Base-by-base conservation (phyloP, 1,140 invertebrate genomes). In the Agrypnia vestita region DNA sequence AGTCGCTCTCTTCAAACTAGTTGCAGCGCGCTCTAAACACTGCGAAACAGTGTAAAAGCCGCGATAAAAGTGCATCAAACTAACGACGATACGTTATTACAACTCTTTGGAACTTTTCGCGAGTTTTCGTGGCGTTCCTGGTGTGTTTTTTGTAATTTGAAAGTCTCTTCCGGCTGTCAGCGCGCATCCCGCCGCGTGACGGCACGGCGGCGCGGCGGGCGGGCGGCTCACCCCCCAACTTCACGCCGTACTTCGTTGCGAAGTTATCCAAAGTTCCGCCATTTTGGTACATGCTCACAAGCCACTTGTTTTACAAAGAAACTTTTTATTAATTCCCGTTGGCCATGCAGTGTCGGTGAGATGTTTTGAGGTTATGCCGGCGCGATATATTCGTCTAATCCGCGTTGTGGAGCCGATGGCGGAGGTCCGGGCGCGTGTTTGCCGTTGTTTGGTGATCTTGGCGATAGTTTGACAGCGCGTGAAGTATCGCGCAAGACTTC, bases 251-350 rank as follows among this genome's bases (percentile, higher is more conserved):
- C 86, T 87, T 86, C 87, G 89, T 89, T 88, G 86, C 88, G 88
- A 90, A 90, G 88, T 90, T 90, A 88, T 88, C 88, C 88, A 86
- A 90, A 90, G 88, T 90, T 90, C 89, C 89, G 88, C 89, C 89
- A 89, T 90, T 90, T 90, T 90, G 88, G 88, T 88, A 89, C 88
- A 89, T 90, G 89, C 89, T 89, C 89, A 88, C 89, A 88, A 89
- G 88, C 89, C 88, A 90, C 89, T 90, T 89, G 89, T 90, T 90
- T 90, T 89, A 88, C 89, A 89, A 90, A 90, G 89, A 89, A 90
- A 90, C 89, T 90, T 90, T 90, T 90, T 90, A 89, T 89, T 89
- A 90, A 89, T 89, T 90, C 88, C 88, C 88, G 88, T 87, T 86
- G 88, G 87, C 88, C 88, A 87, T 88, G 88, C 88, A 88, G 88